Conservation (phyloP, 2,113 vertebrate genomes). For the Sander vitreus region DNA sequence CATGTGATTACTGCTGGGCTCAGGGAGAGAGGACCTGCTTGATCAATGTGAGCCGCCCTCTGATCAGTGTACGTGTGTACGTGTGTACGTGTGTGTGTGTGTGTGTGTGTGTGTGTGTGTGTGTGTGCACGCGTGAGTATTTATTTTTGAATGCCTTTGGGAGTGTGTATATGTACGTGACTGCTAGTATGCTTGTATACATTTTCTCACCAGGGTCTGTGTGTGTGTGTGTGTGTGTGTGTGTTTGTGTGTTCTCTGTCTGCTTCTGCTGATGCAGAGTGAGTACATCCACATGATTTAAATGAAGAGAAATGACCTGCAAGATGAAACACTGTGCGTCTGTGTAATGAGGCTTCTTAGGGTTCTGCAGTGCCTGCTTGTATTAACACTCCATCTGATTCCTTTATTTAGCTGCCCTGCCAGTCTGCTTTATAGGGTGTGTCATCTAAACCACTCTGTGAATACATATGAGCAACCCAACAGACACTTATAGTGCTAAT, state of each 20-base stretch:
- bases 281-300: constrained; percentile 84
- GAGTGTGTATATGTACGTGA: neutral
- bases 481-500: constrained; percentile 64
- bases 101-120: constrained; percentile 15
- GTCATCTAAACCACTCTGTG: constrained; percentile 47
- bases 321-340: constrained; percentile 68
- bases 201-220: neutral
- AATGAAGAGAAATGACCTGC: constrained; percentile 85
- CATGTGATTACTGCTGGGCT: constrained; percentile 91
- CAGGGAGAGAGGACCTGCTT: constrained; percentile 75
- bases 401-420: constrained; percentile 72
- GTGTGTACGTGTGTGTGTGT: neutral
- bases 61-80: constrained; percentile 74
- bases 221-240: constrained; percentile 3
- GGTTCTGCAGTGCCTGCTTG: constrained; percentile 56
- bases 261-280: constrained; percentile 33
- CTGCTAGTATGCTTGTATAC: neutral
- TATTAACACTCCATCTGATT: constrained; percentile 69
- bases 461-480: constrained; percentile 65
- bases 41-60: constrained; percentile 88
- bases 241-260: neutral
- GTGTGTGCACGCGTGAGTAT: constrained; percentile 22
- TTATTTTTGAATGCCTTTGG: constrained; percentile 32
- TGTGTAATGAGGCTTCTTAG: constrained; percentile 74
- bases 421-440: constrained; percentile 66